A percentile compares a stretch with the other conserved stretches of the same genome.
phyloP scores from a whole-genome alignment of 2,797 vertebrate genomes.

The Glossophaga mutica region DNA sequence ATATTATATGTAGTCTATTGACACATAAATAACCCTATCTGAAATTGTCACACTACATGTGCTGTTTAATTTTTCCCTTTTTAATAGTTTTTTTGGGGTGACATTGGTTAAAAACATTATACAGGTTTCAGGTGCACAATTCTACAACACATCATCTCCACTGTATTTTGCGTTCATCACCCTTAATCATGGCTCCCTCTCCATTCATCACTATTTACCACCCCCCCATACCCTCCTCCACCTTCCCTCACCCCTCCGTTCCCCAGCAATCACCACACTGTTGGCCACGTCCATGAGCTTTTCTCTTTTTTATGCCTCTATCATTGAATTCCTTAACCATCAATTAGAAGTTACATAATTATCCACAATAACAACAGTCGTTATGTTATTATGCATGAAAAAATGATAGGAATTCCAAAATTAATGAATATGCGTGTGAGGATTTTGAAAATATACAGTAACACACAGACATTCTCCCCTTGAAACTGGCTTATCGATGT shows the following conservation, averaged over 20 bases:
- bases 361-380: not conserved
- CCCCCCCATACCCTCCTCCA: no score
- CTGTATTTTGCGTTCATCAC: not conserved
- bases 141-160: not conserved
- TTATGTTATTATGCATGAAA: not conserved
- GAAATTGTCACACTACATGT: not conserved
- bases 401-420: not conserved
- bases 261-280: no score
- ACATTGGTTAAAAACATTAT: not conserved
- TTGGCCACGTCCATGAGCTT: not conserved
- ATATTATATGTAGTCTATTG: not conserved
- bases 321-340: not conserved
- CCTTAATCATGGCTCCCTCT: not conserved
- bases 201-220: not conserved
- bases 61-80: not conserved
- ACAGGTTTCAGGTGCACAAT: not conserved
- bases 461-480: not conserved
- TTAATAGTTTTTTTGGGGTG: not conserved
- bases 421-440: not conserved
- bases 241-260: no score
- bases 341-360: not conserved
- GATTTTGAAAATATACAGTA: not conserved
- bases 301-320: not conserved
- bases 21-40: not conserved
- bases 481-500: slow-evolving; percentile 20